Conservation (phyloP, 2,888 invertebrate genomes). For the Caenorhabditis sp. region DNA sequence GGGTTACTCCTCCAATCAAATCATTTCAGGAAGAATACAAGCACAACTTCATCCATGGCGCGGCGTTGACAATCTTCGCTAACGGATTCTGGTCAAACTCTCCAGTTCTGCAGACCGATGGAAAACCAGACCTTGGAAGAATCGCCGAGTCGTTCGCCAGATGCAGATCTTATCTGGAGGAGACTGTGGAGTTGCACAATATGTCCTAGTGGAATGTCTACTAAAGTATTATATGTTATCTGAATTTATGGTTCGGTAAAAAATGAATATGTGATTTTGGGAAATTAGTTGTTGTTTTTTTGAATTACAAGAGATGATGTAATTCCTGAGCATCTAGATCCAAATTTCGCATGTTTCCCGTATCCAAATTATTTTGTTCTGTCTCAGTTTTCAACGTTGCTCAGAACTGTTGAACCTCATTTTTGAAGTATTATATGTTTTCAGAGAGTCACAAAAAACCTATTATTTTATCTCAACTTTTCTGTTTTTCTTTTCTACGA, state of each 20-base stretch:
- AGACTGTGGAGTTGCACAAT: constrained; percentile 47
- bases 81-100: constrained; percentile 71
- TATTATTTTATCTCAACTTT: background rate
- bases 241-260: background rate
- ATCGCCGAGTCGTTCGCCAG: constrained; percentile 63
- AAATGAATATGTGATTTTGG: too few species aligned
- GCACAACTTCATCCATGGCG: constrained; percentile 29
- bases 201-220: constrained; percentile 39
- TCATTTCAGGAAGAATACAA: constrained; percentile 64
- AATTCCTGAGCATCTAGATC: too few species aligned
- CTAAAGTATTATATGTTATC: too few species aligned
- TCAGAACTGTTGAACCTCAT: too few species aligned
- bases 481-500: background rate
- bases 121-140: constrained; percentile 53
- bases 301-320: too few species aligned
- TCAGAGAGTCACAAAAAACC: too few species aligned
- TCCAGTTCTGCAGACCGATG: constrained; percentile 65
- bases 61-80: constrained; percentile 66
- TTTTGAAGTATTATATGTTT: too few species aligned
- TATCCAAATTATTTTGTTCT: too few species aligned
- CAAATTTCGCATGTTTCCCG: too few species aligned
- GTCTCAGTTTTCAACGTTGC: too few species aligned
- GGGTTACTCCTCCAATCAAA: background rate
- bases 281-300: background rate
- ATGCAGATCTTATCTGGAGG: constrained; percentile 63